phyloP scores from a whole-genome alignment of 2,113 vertebrate species.

The Isichthys henryi region DNA sequence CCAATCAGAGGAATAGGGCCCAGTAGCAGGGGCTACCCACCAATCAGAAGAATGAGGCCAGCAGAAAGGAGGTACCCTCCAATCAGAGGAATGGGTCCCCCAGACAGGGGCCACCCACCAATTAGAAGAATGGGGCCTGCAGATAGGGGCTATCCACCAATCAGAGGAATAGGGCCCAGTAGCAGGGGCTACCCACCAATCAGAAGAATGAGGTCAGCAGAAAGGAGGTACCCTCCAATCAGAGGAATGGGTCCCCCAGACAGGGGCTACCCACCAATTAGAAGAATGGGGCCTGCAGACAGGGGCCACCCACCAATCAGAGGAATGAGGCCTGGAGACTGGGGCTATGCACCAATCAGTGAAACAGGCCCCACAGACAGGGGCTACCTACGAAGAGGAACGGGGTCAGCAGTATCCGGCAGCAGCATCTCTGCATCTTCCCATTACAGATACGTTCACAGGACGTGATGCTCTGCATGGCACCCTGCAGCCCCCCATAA shows the following conservation, averaged over 20 bases:
- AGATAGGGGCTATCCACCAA: not conserved
- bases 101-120: not conserved
- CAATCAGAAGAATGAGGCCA: too few relatives aligned
- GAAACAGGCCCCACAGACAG: too few relatives aligned
- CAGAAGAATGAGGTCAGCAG: too few relatives aligned
- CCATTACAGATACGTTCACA: constrained; percentile 18
- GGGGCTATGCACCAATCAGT: not conserved
- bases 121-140: not conserved
- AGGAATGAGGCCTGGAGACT: not conserved
- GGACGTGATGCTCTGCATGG: constrained; percentile 22
- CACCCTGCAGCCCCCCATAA: not conserved
- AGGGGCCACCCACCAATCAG: not conserved
- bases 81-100: too few relatives aligned
- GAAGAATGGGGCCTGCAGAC: not conserved
- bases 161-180: not conserved
- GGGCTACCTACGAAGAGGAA: constrained; percentile 17
- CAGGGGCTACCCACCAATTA: not conserved
- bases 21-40: not conserved
- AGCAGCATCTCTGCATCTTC: constrained; percentile 17
- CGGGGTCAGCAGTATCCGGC: constrained; percentile 2
- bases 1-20: not conserved
- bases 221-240: too few relatives aligned
- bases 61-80: too few relatives aligned
- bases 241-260: too few relatives aligned
- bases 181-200: not conserved